These are phyloP conservation scores for Hydropotes inermis DNA, from an alignment of 2,113 vertebrate genomes.

Conservation along the genomic window DNA sequence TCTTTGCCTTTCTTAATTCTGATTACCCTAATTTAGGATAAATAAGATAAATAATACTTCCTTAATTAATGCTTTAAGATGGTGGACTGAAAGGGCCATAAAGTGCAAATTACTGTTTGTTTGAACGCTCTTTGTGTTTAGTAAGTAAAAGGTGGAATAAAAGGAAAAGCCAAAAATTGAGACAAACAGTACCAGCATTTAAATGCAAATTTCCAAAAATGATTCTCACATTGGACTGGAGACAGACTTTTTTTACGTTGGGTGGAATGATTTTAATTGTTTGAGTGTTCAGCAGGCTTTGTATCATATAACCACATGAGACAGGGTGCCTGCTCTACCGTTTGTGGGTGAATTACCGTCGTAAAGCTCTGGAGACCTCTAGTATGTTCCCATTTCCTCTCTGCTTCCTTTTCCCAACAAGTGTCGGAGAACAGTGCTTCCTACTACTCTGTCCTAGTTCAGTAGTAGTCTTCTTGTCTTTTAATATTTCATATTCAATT, in stretches of 20 bases:
- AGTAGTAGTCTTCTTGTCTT: background rate
- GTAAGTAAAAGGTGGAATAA: background rate
- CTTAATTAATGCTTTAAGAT: slow-evolving; percentile 11
- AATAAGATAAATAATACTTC: background rate
- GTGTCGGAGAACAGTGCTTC: background rate
- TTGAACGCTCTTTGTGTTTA: background rate
- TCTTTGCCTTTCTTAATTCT: background rate
- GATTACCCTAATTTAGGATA: background rate
- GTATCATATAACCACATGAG: background rate
- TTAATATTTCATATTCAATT: background rate
- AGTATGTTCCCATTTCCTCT: background rate
- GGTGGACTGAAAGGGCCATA: background rate
- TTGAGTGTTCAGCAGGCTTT: background rate
- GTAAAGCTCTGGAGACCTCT: background rate
- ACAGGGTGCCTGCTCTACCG: background rate
- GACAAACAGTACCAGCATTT: background rate
- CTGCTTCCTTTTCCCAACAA: background rate
- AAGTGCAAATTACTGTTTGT: background rate
- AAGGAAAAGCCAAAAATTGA: background rate
- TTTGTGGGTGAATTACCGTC: background rate
- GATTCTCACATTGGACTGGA: background rate
- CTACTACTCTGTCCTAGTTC: background rate
- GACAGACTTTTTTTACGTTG: background rate
- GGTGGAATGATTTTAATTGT: background rate
- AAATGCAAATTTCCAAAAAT: background rate